phyloP scores from a whole-genome alignment of 2,888 invertebrate genomes.

The Melieria omissa region DNA sequence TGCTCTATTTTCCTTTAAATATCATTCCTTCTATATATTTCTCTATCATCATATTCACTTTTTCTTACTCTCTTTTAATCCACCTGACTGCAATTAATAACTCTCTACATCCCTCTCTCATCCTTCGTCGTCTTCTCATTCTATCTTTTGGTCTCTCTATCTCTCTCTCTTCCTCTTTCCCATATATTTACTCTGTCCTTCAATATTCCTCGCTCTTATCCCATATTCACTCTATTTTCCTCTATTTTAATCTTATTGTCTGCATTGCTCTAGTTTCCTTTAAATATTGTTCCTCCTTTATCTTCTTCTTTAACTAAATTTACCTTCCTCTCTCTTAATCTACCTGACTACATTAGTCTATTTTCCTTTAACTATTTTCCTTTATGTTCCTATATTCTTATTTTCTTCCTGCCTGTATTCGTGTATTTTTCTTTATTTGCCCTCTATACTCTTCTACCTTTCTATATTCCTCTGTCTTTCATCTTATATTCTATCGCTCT shows the following conservation, averaged over 20 bases:
- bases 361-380: no score
- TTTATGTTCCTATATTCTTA: no score
- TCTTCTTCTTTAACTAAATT: background rate
- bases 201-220: no score
- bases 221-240: background rate
- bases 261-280: background rate
- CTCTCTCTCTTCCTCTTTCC: background rate
- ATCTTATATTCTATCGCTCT: background rate
- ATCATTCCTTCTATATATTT: background rate
- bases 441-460: background rate
- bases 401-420: no score
- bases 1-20: background rate
- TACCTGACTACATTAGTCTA: background rate
- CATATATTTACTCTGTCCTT: no score
- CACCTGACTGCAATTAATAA: no score
- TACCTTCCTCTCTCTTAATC: background rate
- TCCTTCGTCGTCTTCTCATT: background rate
- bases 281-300: background rate
- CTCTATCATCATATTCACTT: background rate
- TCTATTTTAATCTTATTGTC: background rate
- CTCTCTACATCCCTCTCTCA: no score
- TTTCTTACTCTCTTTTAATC: background rate
- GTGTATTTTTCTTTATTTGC: no score
- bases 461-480: conserved; percentile 9
- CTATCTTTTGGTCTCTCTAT: background rate